Evolutionary conservation across 2,113 vertebrate genomes (phyloP).

Genomic region (Takifugu bimaculatus): DNA sequence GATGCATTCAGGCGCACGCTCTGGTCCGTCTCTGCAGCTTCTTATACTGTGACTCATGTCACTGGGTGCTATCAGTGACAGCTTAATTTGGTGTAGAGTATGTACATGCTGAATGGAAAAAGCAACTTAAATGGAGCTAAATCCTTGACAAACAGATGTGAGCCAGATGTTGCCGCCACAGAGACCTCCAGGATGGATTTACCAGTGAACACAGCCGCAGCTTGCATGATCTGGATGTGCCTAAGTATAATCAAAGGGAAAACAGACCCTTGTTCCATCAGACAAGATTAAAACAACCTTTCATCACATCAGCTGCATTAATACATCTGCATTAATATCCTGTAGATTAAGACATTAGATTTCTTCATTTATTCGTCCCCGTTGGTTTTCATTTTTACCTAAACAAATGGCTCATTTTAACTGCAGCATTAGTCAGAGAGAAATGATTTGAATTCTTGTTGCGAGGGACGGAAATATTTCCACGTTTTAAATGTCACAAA

Average conservation of each 20-base stretch:
- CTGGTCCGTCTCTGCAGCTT: neutral
- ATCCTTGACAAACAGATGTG: slow-evolving; percentile 73
- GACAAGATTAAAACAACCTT: slow-evolving; percentile 48
- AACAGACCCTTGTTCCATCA: slow-evolving; percentile 48
- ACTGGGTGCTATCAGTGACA: slow-evolving; percentile 51
- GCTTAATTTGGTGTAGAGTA: slow-evolving; percentile 62
- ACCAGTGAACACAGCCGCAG: slow-evolving; percentile 28
- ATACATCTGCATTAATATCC: slow-evolving; percentile 7
- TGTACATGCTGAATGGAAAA: slow-evolving; percentile 55
- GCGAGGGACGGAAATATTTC: too few relatives aligned
- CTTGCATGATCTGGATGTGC: slow-evolving; percentile 37
- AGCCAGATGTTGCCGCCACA: slow-evolving; percentile 70
- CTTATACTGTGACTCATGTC: slow-evolving; percentile 42
- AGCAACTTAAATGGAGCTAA: slow-evolving; percentile 71
- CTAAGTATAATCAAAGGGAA: slow-evolving; percentile 60
- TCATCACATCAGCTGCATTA: slow-evolving; percentile 16
- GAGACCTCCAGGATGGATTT: slow-evolving; percentile 60
- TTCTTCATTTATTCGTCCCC: too few relatives aligned
- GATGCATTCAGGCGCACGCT: neutral
- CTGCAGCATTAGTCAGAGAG: too few relatives aligned
- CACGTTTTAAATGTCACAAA: too few relatives aligned
- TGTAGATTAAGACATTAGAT: too few relatives aligned
- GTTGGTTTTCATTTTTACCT: neutral
- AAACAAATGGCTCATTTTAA: neutral
- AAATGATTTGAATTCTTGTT: too few relatives aligned